Percentiles rank a stretch among this genome's conserved stretches.
phyloP scores from a whole-genome alignment of 2,113 vertebrate genomes.

The Archocentrus centrarchus region DNA sequence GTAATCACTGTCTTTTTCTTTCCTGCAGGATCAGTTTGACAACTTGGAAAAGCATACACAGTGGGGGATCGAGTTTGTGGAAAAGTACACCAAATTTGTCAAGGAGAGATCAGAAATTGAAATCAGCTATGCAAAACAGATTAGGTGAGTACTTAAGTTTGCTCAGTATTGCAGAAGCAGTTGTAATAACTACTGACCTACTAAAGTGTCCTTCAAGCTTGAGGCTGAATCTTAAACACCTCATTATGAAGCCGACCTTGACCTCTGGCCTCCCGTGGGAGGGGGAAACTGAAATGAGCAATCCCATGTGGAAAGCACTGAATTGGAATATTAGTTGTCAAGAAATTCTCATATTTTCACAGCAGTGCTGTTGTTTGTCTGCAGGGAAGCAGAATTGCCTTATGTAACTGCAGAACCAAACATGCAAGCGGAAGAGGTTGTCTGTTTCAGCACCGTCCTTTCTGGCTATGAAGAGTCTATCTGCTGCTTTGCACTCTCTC shows the following conservation, averaged over 20 bases:
- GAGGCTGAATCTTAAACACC: constrained; percentile 20
- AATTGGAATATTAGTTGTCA: not conserved
- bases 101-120: constrained; percentile 97
- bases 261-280: constrained; percentile 48
- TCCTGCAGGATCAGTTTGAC: constrained; percentile 96
- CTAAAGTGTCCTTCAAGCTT: constrained; percentile 46
- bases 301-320: not conserved
- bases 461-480: not conserved
- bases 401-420: not conserved
- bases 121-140: constrained; percentile 97
- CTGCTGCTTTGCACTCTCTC: not conserved
- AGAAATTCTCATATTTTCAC: not conserved
- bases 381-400: not conserved
- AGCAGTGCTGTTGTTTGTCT: not conserved
- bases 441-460: not conserved
- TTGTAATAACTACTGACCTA: constrained; percentile 18
- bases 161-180: not conserved
- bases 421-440: constrained; percentile 4
- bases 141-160: constrained; percentile 86
- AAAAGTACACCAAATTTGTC: constrained; percentile 97
- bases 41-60: constrained; percentile 97
- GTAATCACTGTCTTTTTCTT: constrained; percentile 14
- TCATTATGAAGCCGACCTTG: constrained; percentile 19
- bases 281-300: not conserved
- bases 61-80: constrained; percentile 94